phyloP scores from a whole-genome alignment of 2,113 vertebrate genomes.

The Poecile atricapillus region DNA sequence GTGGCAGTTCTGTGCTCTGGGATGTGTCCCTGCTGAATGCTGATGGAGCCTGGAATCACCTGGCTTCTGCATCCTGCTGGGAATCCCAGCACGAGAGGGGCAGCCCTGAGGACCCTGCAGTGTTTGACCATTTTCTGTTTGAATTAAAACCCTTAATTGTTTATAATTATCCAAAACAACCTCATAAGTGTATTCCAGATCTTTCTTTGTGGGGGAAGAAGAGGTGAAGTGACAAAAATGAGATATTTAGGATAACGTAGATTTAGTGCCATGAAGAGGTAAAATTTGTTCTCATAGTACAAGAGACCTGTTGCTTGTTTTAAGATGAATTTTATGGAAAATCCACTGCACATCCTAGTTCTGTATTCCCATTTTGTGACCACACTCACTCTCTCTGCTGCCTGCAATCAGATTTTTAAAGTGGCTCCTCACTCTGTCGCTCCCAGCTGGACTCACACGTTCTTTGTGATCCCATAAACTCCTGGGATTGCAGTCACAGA shows the following conservation, averaged over 20 bases:
- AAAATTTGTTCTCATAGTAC: not conserved
- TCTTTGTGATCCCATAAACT: conserved; percentile 4
- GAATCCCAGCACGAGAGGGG: not conserved
- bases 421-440: not conserved
- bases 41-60: not conserved
- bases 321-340: not conserved
- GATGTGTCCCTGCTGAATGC: not conserved
- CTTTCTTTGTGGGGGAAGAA: not conserved
- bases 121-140: not conserved
- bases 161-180: not conserved
- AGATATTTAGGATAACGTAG: not conserved
- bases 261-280: not conserved
- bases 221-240: not conserved
- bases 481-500: not conserved
- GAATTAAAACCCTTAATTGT: not conserved
- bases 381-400: not conserved
- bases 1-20: not conserved
- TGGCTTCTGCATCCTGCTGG: not conserved
- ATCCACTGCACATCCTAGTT: not conserved
- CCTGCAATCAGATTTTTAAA: not conserved
- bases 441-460: not conserved
- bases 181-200: not conserved
- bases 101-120: not conserved
- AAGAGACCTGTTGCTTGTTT: not conserved
- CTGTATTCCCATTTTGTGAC: not conserved